Percentiles rank a stretch among this genome's conserved stretches.
Conservation (phyloP, 1,140 invertebrate species). For the Brachionus plicatilis region DNA sequence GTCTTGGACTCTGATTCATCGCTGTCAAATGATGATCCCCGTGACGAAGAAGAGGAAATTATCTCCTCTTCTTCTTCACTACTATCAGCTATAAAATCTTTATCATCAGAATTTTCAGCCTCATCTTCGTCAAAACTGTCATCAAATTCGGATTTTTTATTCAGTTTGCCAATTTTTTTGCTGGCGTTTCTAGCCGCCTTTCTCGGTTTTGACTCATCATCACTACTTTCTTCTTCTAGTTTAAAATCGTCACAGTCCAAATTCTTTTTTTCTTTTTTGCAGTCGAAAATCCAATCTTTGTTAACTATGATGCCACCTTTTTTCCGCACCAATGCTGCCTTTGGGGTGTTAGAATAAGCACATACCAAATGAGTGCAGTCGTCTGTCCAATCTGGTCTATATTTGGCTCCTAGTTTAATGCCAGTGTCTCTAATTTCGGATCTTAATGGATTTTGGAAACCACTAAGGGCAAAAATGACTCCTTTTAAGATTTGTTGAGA, state of each 20-base stretch:
- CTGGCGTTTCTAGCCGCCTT: slow-evolving; percentile 30
- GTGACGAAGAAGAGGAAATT: background rate
- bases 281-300: slow-evolving; percentile 71
- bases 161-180: background rate
- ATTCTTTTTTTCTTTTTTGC: slow-evolving; percentile 61
- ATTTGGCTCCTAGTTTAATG: slow-evolving; percentile 71
- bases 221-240: slow-evolving; percentile 39
- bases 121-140: slow-evolving; percentile 31
- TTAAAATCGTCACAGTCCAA: slow-evolving; percentile 65
- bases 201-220: slow-evolving; percentile 10
- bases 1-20: background rate
- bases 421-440: slow-evolving; percentile 65
- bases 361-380: slow-evolving; percentile 78
- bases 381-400: slow-evolving; percentile 68
- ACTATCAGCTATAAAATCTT: slow-evolving; percentile 23
- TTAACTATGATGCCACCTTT: slow-evolving; percentile 67
- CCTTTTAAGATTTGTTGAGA: slow-evolving; percentile 59
- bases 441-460: slow-evolving; percentile 75
- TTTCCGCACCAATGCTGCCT: slow-evolving; percentile 60
- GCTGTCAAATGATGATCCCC: background rate
- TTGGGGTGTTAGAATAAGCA: slow-evolving; percentile 80
- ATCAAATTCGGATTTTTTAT: slow-evolving; percentile 11
- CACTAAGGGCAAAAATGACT: slow-evolving; percentile 74
- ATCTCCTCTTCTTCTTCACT: slow-evolving; percentile 6
- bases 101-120: slow-evolving; percentile 39